phyloP scores from a whole-genome alignment of 2,797 vertebrate species.

The Leptatherina wallacei region DNA sequence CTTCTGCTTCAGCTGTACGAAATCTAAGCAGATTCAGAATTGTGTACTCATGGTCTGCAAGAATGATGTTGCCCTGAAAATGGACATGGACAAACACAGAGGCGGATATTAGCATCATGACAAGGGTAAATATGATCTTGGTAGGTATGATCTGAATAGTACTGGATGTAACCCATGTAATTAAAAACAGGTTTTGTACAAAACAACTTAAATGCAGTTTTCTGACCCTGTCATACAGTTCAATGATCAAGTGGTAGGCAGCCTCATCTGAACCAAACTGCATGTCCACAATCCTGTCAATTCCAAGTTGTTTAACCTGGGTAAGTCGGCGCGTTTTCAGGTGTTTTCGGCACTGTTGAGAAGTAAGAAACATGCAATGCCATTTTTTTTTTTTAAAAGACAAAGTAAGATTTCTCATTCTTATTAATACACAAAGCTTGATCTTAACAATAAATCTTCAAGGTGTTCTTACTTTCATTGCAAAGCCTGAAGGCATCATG shows the following conservation, averaged over 20 bases:
- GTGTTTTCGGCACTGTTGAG: constrained; percentile 92
- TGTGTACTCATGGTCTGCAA: constrained; percentile 91
- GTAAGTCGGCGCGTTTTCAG: constrained; percentile 89
- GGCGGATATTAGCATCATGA: not conserved
- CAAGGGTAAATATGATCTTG: not conserved
- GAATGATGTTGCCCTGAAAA: constrained; percentile 92
- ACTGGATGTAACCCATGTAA: not conserved
- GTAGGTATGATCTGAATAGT: not conserved
- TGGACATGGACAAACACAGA: constrained; percentile 3
- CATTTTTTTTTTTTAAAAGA: not conserved
- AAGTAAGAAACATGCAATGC: not conserved
- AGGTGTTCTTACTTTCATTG: constrained; percentile 91
- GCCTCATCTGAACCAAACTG: constrained; percentile 97
- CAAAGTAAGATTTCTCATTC: not conserved
- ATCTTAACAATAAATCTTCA: not conserved
- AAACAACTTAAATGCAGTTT: not conserved
- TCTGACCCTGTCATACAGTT: constrained; percentile 96
- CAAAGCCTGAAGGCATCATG: constrained; percentile 96
- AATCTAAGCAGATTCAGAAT: constrained; percentile 97
- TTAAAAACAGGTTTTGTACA: not conserved
- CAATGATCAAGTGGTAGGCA: constrained; percentile 94
- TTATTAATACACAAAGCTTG: not conserved
- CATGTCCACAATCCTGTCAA: constrained; percentile 95
- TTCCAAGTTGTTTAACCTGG: constrained; percentile 90
- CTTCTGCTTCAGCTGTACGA: constrained; percentile 90